Evolutionary conservation across 2,113 vertebrate species (phyloP).

Genomic region (Rhizomys pruinosus): DNA sequence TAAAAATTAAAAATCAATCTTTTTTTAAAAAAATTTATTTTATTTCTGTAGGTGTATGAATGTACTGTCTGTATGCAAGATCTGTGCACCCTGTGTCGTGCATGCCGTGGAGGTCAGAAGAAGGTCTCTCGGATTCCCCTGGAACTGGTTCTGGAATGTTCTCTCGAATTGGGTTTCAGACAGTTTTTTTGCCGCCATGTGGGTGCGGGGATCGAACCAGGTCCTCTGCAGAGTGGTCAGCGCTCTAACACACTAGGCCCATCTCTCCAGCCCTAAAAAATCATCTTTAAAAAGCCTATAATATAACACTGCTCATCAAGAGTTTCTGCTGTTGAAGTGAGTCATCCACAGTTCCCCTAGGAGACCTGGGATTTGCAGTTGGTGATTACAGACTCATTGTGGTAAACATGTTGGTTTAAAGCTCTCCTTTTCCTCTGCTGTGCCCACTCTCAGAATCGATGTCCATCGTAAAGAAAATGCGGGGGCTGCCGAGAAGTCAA

Average conservation of each 20-base stretch:
- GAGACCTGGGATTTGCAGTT: neutral
- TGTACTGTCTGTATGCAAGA: neutral
- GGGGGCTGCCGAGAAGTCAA: slow-evolving; percentile 97
- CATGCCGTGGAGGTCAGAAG: no score
- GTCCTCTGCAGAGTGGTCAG: no score
- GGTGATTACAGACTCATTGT: neutral
- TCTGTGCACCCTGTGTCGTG: slow-evolving; percentile 2
- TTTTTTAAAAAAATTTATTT: no score
- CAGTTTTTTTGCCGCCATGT: no score
- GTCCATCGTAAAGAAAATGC: slow-evolving; percentile 99
- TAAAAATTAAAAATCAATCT: no score
- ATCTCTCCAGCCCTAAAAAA: neutral
- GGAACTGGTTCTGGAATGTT: no score
- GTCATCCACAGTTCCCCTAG: neutral
- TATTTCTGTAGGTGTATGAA: no score
- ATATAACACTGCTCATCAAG: neutral
- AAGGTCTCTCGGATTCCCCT: no score
- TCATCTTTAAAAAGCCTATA: neutral
- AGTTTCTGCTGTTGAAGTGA: slow-evolving; percentile 40
- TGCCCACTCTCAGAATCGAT: slow-evolving; percentile 91
- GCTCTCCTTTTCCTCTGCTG: slow-evolving; percentile 48
- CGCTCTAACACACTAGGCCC: no score
- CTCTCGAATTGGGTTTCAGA: no score
- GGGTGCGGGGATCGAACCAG: no score
- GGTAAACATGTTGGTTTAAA: neutral